Base-by-base conservation (phyloP, 2,888 invertebrate genomes). In the Adela reaumurella region DNA sequence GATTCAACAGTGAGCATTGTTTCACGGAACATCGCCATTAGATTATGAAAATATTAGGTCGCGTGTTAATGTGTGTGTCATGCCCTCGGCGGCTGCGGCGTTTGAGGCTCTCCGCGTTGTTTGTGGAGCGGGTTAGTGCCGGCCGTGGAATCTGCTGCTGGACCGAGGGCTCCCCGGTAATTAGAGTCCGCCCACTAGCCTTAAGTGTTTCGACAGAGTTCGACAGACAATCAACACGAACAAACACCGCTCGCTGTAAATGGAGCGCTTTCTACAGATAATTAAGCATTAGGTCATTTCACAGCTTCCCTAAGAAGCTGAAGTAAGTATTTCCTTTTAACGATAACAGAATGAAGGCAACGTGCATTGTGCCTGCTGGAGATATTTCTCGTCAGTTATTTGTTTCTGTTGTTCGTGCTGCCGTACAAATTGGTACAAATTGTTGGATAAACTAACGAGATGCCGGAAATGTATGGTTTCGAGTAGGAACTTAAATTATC, bases 1-100 rank as follows among this genome's bases (percentile, higher is more conserved):
- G 67, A 69, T 60, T 68, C 74, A 74, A 77, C 76, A 70, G 54
- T 49, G 56, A 69, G 67, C 67, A 74, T 76, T 76, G 77, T 77
- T 78, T 77, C 74, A 77, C 71, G 74, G 74, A 76, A 74, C 76
- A 76, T 76, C 69, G 77, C 77, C 77, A 77, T 78, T 76, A 78
- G 77, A 77, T 78, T 77, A 77, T 77, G 76, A 77, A 77, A 77
- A 77, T 77, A 76, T 78, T 76, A 76, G 76, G 74, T 70, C 64
- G 68, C 67, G 58, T 69, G 78, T 76, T 78, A 77, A 78, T 77
- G 74, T 71, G 72, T 74, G 76, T 77, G 74, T 77, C 78, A 77
- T 76, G 77, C 74, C 63, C n/a, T n/a, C 70, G 58, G 43, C 67
- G 65, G 65, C 59, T 10, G 28, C 62, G 61, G 62, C 56, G 57